Evolutionary conservation across 2,797 vertebrate species (phyloP), one percentile per base, ranked within the genome.

Genomic region (Enteromius radiatus): DNA sequence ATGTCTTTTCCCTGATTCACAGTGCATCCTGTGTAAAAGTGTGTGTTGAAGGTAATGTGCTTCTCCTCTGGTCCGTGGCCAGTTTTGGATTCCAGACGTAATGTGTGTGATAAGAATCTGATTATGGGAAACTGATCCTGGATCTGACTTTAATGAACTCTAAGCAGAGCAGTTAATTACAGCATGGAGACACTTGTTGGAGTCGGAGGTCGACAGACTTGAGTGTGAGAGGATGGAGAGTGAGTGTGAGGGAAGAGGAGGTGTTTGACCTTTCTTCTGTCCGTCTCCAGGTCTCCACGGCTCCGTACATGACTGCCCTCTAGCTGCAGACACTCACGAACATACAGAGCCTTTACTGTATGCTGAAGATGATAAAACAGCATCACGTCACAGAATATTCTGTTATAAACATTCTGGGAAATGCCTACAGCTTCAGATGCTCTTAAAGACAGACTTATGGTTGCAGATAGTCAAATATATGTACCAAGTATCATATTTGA

Each of bases 251-350:
- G n/a, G 19, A 73, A 36, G 38, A 64, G 59, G 69, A 68, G 65
- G 77, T 82, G 52, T 76, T 75, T 81, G 83, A 86, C 81, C 75
- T 73, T 78, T 80, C 61, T 80, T 81, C 83, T 87, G 81, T 59
- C 74, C 76, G 12, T 83, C 12, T 11, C 81, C 86, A 68, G 15
- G 26, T 56, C n/a, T 28, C 38, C 19, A 82, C 41, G 89, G 88
- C 78, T 86, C 90, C 90, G 86, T 91, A 89, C 88, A 87, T 91
- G 84, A 83, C 91, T 93, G 92, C 94, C 94, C 93, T 92, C 94
- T 94, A 92, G 90, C 90, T 91, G 89, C 76, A 26, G 33, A 81
- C 7, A 14, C 31, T 69, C 33, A 38, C 33, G 5, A 11, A 38
- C n/a, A 38, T 38, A 19, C 15, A 33, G 31, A 4, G 7, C 14